phyloP scores from a whole-genome alignment of 1,140 invertebrate species.

The Temnothorax longispinosus region DNA sequence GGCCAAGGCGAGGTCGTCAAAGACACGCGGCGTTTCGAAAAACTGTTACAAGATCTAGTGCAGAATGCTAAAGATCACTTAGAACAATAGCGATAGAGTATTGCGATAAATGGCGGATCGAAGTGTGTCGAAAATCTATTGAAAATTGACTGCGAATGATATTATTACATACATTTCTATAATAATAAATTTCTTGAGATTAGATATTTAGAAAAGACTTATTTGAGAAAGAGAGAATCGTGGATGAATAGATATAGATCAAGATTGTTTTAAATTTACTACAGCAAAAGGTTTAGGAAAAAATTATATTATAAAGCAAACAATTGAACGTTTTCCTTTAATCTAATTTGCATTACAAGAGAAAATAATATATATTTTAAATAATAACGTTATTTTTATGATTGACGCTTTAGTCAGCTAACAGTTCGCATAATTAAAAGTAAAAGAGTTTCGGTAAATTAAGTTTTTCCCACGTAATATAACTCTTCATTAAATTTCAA shows the following conservation, averaged over 20 bases:
- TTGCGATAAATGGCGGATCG: neutral
- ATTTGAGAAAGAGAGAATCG: neutral
- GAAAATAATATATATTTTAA: neutral
- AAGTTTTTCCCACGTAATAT: neutral
- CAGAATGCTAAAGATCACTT: neutral
- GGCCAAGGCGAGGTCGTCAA: neutral
- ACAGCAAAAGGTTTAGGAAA: neutral
- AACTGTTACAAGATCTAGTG: constrained; percentile 5
- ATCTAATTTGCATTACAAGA: neutral
- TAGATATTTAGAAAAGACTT: neutral
- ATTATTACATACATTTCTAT: neutral
- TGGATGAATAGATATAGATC: neutral
- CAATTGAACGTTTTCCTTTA: neutral
- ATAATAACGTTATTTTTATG: neutral
- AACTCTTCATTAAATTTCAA: neutral
- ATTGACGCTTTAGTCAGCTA: neutral
- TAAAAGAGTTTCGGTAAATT: neutral
- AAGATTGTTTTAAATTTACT: neutral
- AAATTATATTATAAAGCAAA: neutral
- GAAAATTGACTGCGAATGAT: neutral
- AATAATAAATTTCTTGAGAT: neutral
- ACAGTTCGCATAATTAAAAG: neutral
- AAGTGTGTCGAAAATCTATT: neutral
- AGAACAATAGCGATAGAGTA: neutral
- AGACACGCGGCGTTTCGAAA: neutral